Evolutionary conservation across 2,113 vertebrate species (phyloP), one percentile per base, ranked within the genome.

Genomic region (Vulpes lagopus): DNA sequence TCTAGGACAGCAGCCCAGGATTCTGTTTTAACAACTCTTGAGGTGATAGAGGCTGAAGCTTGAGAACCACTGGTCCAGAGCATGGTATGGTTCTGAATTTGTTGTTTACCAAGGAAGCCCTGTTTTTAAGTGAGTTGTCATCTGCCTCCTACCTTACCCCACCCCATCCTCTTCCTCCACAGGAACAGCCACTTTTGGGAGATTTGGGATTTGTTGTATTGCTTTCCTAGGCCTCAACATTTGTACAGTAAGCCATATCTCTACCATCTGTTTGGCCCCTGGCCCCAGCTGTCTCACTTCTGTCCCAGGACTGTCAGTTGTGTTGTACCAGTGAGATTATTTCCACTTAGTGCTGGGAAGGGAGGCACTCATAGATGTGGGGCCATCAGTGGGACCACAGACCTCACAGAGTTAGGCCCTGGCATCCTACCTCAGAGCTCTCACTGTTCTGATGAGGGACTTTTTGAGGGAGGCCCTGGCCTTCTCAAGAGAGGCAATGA

Each of bases 61-160:
- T 90, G 67, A 84, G 71, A 89, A 81, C 27, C 49, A 20, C 51
- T 96, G 57, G 5, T 74, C 73, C 69, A 55, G 69, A 71, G 25
- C 17, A 51, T 51, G 11, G 15, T n/a, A 17, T 35, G 22, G 62
- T 49, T 55, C 71, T n/a, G 11, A 86, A 82, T 91, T 83, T 82
- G 49, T 30, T 59, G 20, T 73, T 81, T 93, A 38, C 76, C 83
- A 93, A 80, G 93, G 65, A 95, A 89, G 88, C 2, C 74, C 57
- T n/a, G 3, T 25, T 35, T 91, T 74, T 53, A n/a, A 25, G 22
- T 84, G 60, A 88, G 38, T 73, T 62, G 55, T 27, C 73, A 1
- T n/a, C 55, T 53, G 22, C 35, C 60, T 94, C 38, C 43, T 4
- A 0, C 57, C 43, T 89, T 38, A 15, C 51, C 3, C 79, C 49